Conservation (phyloP, 1,140 invertebrate species). For the Caenorhabditis tropicalis region DNA sequence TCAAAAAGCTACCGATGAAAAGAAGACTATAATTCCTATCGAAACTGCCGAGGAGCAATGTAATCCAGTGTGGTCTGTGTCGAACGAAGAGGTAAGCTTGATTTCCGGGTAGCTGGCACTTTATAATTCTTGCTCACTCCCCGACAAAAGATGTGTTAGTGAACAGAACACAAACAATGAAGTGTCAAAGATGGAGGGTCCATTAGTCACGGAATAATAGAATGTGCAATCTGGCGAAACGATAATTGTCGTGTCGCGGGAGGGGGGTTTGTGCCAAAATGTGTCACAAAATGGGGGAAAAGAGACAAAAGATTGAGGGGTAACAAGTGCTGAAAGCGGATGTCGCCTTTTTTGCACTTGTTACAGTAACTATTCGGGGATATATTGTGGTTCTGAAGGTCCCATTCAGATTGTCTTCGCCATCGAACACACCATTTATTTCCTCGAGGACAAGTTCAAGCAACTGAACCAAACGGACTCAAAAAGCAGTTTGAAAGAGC, state of each 20-base stretch:
- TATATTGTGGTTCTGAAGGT: too few relatives aligned
- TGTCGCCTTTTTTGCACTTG: neutral
- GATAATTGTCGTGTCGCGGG: conserved; percentile 28
- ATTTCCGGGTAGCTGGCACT: conserved; percentile 30
- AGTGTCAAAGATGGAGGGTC: conserved; percentile 3
- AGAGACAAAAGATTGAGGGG: neutral
- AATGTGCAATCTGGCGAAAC: conserved; percentile 18
- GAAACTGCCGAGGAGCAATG: conserved; percentile 52
- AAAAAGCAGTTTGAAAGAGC: conserved; percentile 4
- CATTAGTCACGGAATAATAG: conserved; percentile 46
- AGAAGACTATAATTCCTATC: conserved; percentile 30
- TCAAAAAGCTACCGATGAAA: neutral
- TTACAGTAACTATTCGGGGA: neutral
- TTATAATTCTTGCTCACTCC: neutral
- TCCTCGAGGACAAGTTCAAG: neutral
- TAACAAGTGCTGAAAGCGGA: conserved; percentile 25
- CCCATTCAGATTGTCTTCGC: conserved; percentile 54
- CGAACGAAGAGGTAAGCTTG: conserved; percentile 36
- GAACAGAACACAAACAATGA: conserved; percentile 37
- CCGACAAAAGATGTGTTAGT: neutral
- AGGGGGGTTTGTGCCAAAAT: neutral
- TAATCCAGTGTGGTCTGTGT: conserved; percentile 26
- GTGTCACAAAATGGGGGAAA: neutral
- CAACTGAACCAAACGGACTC: neutral
- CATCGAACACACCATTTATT: conserved; percentile 37